These are phyloP conservation scores for Phalangium opilio DNA, from an alignment of 2,888 invertebrate species.

Conservation along the genomic window DNA sequence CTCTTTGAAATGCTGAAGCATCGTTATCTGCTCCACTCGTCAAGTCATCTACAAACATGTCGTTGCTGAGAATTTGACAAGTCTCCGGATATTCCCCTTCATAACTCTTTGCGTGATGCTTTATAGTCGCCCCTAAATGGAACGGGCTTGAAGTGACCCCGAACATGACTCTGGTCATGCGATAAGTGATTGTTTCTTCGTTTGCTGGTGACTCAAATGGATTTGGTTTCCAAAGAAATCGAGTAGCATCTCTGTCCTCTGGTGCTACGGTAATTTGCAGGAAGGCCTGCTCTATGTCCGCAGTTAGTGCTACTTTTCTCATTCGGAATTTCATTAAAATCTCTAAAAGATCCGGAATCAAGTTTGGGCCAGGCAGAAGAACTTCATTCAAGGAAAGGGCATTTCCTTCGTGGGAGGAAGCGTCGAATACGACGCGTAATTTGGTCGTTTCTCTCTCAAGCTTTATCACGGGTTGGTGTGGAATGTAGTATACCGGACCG, in stretches of 20 bases:
- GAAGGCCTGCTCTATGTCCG: constrained; percentile 8
- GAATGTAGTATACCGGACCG: constrained; percentile 7
- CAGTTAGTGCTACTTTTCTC: constrained; percentile 5
- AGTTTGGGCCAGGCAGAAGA: constrained; percentile 2
- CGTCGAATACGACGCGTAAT: constrained; percentile 7
- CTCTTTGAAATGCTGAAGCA: too few relatives aligned
- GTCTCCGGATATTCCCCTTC: too few relatives aligned
- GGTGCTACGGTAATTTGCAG: constrained; percentile 1
- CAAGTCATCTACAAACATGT: too few relatives aligned
- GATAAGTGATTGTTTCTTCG: too few relatives aligned
- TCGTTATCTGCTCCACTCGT: too few relatives aligned
- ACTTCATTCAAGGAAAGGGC: constrained; percentile 6
- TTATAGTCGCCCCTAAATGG: too few relatives aligned
- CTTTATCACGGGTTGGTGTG: constrained; percentile 4
- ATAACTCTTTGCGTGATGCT: too few relatives aligned
- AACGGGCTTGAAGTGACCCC: too few relatives aligned
- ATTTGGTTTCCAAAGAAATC: too few relatives aligned
- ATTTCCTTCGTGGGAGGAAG: constrained; percentile 1
- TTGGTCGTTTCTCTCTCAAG: constrained; percentile 4
- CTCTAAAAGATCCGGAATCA: constrained; percentile 1
- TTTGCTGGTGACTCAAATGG: too few relatives aligned
- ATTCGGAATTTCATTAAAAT: constrained; percentile 9
- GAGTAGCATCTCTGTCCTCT: constrained; percentile 2
- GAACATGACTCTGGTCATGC: too few relatives aligned
- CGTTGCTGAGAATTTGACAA: too few relatives aligned